Conservation (phyloP, 2,113 vertebrate genomes). For the Triplophysa rosa region DNA sequence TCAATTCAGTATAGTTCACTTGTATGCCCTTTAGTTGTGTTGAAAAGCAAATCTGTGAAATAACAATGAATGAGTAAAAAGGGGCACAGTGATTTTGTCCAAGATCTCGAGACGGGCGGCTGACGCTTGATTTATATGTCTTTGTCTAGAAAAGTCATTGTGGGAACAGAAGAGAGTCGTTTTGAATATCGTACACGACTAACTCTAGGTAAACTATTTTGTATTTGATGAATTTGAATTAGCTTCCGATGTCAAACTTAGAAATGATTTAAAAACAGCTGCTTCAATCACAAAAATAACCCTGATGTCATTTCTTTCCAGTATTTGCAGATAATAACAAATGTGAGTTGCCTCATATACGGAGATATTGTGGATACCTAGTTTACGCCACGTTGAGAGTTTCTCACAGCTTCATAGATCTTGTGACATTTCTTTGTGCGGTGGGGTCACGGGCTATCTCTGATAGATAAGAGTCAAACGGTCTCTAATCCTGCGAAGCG, state of each 20-base stretch:
- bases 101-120: too few relatives aligned
- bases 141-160: neutral
- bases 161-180: neutral
- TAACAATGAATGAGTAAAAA: too few relatives aligned
- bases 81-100: too few relatives aligned
- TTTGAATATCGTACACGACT: neutral
- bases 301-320: neutral
- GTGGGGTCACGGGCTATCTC: slow-evolving; percentile 1
- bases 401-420: slow-evolving; percentile 1
- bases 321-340: neutral
- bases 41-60: slow-evolving; percentile 34
- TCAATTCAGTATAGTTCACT: slow-evolving; percentile 29
- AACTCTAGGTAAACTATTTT: too few relatives aligned
- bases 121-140: too few relatives aligned
- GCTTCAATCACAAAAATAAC: too few relatives aligned
- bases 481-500: neutral
- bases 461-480: neutral
- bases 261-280: too few relatives aligned
- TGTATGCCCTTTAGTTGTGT: slow-evolving; percentile 77
- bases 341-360: too few relatives aligned
- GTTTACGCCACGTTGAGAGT: neutral
- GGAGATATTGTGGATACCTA: neutral
- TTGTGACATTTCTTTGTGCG: slow-evolving; percentile 1
- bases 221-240: too few relatives aligned
- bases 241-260: too few relatives aligned